Evolutionary conservation across 2,113 vertebrate species (phyloP), one percentile per base, ranked within the genome.

Genomic region (Lutjanus erythropterus): DNA sequence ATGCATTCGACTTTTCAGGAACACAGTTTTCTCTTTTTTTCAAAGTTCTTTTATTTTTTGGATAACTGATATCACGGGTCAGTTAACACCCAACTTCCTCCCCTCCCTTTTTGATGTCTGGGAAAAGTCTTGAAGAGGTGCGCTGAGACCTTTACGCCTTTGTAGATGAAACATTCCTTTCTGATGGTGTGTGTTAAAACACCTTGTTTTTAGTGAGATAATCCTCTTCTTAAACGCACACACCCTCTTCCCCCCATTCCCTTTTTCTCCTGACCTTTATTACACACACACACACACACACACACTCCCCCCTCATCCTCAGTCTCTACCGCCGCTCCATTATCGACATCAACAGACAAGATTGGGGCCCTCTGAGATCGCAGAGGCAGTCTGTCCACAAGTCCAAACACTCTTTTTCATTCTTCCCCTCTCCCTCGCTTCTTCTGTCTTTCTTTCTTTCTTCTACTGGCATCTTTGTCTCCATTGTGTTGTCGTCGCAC

Each of bases 321-420:
- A 46, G 60, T 65, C 73, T 81, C 71, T 74, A 53, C 70, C 29
- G 31, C 56, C 12, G 50, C 84, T 91, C 84, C 65, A 83, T 91
- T 93, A 93, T 93, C 72, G 75, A 93, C 91, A 92, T 87, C 86
- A 83, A 83, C 82, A 91, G 90, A 91, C 81, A 80, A 74, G 78
- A 86, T 31, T 12, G 58, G 74, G 85, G 85, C 88, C 93, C 91
- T 91, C 74, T 67, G 92, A 92, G 92, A 91, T 84, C 29, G 25
- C 78, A 81, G 71, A 86, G 71, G 41, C 81, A 83, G 80, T 62
- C 75, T 62, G 85, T 89, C 89, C 92, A 82, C 90, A 86, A 88
- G 88, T 92, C 89, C 86, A 92, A 94, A 93, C 61, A 86, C 85
- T 82, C 64, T 46, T 78, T 87, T 87, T 84, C 71, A 80, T 90